Evolutionary conservation across 2,888 invertebrate species (phyloP).

Genomic region (Calliphora vomitoria): DNA sequence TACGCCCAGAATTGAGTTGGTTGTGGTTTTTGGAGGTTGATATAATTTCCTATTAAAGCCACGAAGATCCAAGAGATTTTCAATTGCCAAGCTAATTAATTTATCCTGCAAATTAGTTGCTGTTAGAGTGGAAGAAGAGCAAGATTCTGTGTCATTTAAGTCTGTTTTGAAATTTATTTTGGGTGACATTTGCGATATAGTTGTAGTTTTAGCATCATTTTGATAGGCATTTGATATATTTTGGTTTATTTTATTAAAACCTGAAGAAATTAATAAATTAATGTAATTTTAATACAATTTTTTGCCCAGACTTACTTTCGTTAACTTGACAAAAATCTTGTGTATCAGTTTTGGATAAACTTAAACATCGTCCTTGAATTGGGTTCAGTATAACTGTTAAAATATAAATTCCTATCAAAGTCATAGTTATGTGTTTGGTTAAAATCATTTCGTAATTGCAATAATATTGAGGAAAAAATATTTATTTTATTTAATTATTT

Average conservation of each 20-base stretch:
- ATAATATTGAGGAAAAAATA: not conserved
- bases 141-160: not conserved
- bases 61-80: not conserved
- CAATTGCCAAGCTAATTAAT: constrained; percentile 24
- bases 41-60: not conserved
- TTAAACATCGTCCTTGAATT: constrained; percentile 34
- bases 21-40: not conserved
- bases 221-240: not conserved
- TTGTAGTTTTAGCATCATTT: constrained; percentile 19
- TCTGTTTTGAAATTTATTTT: not conserved
- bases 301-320: constrained; percentile 15
- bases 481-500: not conserved
- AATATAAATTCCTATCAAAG: constrained; percentile 4
- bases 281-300: no score
- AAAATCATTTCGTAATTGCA: constrained; percentile 15
- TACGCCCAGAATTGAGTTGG: not conserved
- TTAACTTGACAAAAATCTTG: constrained; percentile 16
- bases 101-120: constrained; percentile 9
- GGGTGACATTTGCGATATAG: not conserved
- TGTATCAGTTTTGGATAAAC: not conserved
- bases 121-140: not conserved
- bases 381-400: not conserved
- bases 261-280: not conserved
- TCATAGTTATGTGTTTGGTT: not conserved
- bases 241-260: not conserved